These are phyloP conservation scores for Anastrepha obliqua DNA, from an alignment of 1,140 invertebrate species.

Conservation along the genomic window DNA sequence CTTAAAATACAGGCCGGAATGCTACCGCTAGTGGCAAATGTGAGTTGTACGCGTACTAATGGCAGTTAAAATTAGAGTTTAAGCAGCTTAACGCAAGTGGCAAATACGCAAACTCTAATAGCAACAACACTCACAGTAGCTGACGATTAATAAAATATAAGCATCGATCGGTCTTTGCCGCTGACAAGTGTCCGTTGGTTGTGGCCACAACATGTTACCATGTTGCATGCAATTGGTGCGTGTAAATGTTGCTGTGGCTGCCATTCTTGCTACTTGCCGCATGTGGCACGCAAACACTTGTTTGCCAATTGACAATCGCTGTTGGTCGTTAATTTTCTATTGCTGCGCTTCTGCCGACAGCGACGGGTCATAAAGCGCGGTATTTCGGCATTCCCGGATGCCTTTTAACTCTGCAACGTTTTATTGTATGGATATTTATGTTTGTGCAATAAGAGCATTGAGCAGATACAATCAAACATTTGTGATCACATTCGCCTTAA, in stretches of 20 bases:
- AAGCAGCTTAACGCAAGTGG: neutral
- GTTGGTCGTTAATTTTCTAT: conserved; percentile 51
- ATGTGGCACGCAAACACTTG: conserved; percentile 36
- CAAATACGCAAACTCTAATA: neutral
- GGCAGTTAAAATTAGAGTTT: conserved; percentile 50
- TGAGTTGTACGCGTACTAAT: conserved; percentile 13
- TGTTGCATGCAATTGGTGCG: neutral
- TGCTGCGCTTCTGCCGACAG: conserved; percentile 22
- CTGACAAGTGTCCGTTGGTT: conserved; percentile 30
- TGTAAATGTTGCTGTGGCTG: neutral
- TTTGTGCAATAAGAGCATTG: neutral
- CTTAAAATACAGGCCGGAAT: neutral
- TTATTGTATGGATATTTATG: neutral
- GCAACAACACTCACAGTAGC: neutral
- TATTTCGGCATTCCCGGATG: neutral
- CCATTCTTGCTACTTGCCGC: neutral
- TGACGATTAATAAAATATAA: conserved; percentile 40
- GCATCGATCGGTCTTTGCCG: conserved; percentile 28
- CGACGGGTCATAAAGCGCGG: conserved; percentile 25
- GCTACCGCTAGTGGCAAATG: neutral
- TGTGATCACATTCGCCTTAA: conserved; percentile 6
- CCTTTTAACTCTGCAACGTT: conserved; percentile 13
- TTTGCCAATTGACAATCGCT: conserved; percentile 43
- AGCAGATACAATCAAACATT: neutral
- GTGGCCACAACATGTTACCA: neutral